Evolutionary conservation across 2,113 vertebrate species (phyloP), one percentile per base, ranked within the genome.

Genomic region (Heloderma charlesbogerti): DNA sequence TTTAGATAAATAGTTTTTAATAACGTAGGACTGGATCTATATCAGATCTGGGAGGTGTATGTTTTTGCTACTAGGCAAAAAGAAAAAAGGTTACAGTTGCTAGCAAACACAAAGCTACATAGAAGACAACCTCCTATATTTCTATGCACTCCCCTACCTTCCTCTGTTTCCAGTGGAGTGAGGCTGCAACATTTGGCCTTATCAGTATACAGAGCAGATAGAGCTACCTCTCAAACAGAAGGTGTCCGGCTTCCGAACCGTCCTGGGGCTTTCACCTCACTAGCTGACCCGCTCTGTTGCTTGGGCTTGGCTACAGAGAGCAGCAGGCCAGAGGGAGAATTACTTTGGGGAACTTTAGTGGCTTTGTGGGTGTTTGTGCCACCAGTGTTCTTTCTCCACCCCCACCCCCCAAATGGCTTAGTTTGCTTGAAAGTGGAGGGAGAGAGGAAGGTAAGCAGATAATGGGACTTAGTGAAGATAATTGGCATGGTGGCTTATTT

Each of bases 381-480:
- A 86, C 89, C 84, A 69, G 22, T 57, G 74, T 80, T 86, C 45
- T 69, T 43, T n/a, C 78, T 12, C 29, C 27, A 4, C 29, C n/a
- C 12, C 72, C 1, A 51, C n/a, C 34, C 16, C 75, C 43, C 45
- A 43, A 37, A 45, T 91, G 81, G 80, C 72, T 78, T 66, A 51
- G 57, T 43, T 34, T 84, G 80, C 74, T 90, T 80, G 40, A 86
- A 86, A 80, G 81, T 80, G 48, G 83, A 57, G 63, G 63, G 75
- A 71, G 48, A 86, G 89, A 90, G 63, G 74, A 43, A 43, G 45
- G 75, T 90, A 86, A 90, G 89, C 48, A 48, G 89, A 86, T 90
- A 86, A 90, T 90, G 89, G 77, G 84, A 80, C 89, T 90, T 90
- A 86, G 75, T 34, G 18, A 4, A 88, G 81, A 78, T 88, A 88